phyloP scores from a whole-genome alignment of 2,113 vertebrate species.

The Ameiurus melas region DNA sequence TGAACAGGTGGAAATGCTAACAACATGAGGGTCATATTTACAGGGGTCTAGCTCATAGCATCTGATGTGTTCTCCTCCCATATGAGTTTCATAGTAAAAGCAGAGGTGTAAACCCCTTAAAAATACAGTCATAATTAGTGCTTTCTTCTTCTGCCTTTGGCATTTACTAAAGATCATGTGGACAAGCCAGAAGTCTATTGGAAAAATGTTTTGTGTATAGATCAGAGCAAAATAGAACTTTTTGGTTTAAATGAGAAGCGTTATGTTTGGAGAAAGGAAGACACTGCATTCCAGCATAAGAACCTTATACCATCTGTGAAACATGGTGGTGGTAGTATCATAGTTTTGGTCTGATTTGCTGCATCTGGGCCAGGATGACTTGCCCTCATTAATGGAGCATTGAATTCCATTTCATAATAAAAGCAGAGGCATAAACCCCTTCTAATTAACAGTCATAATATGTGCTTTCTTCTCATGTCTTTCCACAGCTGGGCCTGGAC shows the following conservation, averaged over 20 bases:
- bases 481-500: background rate
- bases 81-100: background rate
- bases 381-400: too few species aligned
- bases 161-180: too few species aligned
- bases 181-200: too few species aligned
- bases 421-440: background rate
- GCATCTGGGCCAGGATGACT: too few species aligned
- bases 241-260: too few species aligned
- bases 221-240: too few species aligned
- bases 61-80: conserved; percentile 27
- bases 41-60: background rate
- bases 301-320: too few species aligned
- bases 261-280: too few species aligned
- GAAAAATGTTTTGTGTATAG: too few species aligned
- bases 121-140: background rate
- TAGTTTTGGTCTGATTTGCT: too few species aligned
- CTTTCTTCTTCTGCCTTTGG: background rate
- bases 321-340: too few species aligned
- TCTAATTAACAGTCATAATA: conserved; percentile 4
- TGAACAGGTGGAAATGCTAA: background rate
- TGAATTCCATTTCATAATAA: background rate
- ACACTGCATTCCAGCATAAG: too few species aligned
- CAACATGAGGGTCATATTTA: conserved; percentile 13
- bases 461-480: background rate
- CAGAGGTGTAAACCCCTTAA: background rate